Percentiles rank a stretch among this genome's conserved stretches.
Evolutionary conservation across 2,888 invertebrate species (phyloP).

Genomic region (Ormyrus pomaceus): DNA sequence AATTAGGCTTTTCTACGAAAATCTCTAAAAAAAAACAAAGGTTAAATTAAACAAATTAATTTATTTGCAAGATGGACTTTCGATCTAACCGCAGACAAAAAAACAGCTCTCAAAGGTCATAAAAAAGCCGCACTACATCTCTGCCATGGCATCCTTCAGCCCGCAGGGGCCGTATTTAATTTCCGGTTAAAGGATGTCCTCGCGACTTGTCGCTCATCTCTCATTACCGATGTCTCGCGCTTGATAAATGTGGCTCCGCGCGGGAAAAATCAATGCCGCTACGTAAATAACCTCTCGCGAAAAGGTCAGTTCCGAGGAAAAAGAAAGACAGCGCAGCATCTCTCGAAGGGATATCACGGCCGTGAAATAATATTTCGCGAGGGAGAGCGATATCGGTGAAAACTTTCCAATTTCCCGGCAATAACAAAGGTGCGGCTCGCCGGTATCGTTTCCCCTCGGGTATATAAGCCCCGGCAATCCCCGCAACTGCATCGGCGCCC

Average conservation of each 20-base stretch:
- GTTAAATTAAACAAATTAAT: no score
- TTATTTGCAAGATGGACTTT: no score
- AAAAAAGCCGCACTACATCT: no score
- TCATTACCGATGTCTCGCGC: not conserved
- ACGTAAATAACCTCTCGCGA: not conserved
- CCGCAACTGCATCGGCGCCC: constrained; percentile 9
- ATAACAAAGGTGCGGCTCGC: constrained; percentile 63
- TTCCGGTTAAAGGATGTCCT: constrained; percentile 61
- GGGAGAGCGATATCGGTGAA: constrained; percentile 62
- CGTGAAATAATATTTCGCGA: constrained; percentile 63
- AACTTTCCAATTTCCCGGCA: constrained; percentile 67
- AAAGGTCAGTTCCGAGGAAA: constrained; percentile 10
- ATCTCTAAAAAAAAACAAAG: no score
- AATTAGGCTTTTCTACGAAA: no score
- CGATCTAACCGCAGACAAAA: no score
- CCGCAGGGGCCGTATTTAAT: constrained; percentile 64
- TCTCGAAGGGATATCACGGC: constrained; percentile 54
- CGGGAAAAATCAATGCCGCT: not conserved
- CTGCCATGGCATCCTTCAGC: no score
- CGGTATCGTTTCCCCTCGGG: constrained; percentile 57
- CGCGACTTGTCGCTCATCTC: constrained; percentile 53
- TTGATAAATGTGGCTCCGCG: constrained; percentile 12
- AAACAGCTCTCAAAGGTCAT: no score
- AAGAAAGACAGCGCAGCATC: constrained; percentile 9
- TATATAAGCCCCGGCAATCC: constrained; percentile 41